Base-by-base conservation (phyloP, 2,113 vertebrate genomes). In the Microtus richardsoni region DNA sequence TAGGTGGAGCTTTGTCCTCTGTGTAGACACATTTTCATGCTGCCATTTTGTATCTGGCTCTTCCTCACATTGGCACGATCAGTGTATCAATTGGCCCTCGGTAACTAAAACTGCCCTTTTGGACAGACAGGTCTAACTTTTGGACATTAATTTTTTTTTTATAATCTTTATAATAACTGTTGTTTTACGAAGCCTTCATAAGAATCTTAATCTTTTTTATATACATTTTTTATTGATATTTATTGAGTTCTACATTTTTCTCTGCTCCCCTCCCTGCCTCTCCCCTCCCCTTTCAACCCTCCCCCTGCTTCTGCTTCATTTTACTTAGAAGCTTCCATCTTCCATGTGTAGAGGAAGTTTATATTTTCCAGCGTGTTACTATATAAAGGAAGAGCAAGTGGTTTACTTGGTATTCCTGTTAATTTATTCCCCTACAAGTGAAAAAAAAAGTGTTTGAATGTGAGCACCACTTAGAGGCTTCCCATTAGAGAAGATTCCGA, bases 391-490 rank as follows among this genome's bases (percentile, higher is more conserved):
- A 58, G 94, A 89, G 79, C 36, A 74, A 54, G 58, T 36, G 84
- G 54, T 75, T n/a, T 68, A 88, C 2, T 84, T 93, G 73, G 16
- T 93, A 0, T 47, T 93, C 52, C 58, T 44, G 22, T 91, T 88
- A 93, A 91, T 90, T 93, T 47, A 91, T 93, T 96, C 84, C 66
- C 60, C 83, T 83, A 71, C 10, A 93, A 60, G 79, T 94, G 60
- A n/a, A 97, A 97, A 54, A 39, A 88, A 75, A 93, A 3, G 62
- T 82, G 33, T 89, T 92, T 92, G 54, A 92, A 47, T 47, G 8
- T 47, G 47, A 47, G 47, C 47, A 75, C n/a, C 49, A 54, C 54
- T 33, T 80, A 41, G 58, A n/a, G 49, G n/a, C 64, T 75, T 93
- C 83, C 71, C 7, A 3, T 49, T 64, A 49, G 22, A 12, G 52